Evolutionary conservation across 1,140 invertebrate genomes (phyloP).

Genomic region (Temnothorax curvispinosus): DNA sequence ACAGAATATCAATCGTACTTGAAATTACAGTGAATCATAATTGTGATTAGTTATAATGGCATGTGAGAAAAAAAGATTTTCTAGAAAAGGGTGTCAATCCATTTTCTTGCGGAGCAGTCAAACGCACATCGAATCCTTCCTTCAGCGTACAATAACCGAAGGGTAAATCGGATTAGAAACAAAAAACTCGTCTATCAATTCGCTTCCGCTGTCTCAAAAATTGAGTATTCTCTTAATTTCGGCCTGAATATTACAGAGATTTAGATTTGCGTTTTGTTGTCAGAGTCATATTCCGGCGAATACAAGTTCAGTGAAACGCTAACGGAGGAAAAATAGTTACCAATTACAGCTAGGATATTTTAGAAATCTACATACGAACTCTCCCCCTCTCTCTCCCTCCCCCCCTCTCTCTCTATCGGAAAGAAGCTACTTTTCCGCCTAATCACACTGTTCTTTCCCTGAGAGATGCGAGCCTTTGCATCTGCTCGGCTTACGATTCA

Average conservation of each 20-base stretch:
- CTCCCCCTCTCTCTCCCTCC: background rate
- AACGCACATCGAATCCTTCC: background rate
- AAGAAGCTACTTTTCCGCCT: constrained; percentile 12
- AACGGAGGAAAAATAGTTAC: background rate
- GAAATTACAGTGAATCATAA: background rate
- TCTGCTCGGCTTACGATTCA: background rate
- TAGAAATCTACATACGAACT: background rate
- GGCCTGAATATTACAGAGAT: background rate
- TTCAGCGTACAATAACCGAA: constrained; percentile 12
- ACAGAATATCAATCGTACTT: background rate
- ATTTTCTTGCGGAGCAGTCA: constrained; percentile 8
- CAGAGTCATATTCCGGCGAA: background rate
- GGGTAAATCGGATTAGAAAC: constrained; percentile 15
- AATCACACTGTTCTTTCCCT: constrained; percentile 24
- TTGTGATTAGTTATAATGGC: background rate
- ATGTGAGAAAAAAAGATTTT: background rate
- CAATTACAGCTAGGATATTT: background rate
- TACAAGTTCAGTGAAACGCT: constrained; percentile 7
- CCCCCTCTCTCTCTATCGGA: constrained; percentile 6
- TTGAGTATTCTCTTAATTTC: constrained; percentile 7
- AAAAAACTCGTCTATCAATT: background rate
- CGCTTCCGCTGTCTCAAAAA: background rate
- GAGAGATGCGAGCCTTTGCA: constrained; percentile 16
- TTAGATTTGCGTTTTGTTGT: background rate
- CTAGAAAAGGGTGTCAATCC: background rate